A percentile compares a stretch with the other conserved stretches of the same genome.
These are phyloP conservation scores for Lumbricus terrestris DNA, from an alignment of 2,888 invertebrate species.

Conservation along the genomic window DNA sequence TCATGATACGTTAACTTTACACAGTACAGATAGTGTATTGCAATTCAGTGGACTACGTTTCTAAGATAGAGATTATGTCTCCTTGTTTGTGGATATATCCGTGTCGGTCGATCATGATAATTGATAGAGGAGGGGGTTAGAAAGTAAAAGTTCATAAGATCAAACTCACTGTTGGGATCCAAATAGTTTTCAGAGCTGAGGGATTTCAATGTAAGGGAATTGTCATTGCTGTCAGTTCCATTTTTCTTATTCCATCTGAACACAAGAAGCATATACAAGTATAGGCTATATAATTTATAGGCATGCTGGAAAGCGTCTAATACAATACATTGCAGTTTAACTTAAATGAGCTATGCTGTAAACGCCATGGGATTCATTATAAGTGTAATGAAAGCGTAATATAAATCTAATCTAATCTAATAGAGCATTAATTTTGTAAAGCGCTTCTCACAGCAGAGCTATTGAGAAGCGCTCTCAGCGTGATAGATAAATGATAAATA, in stretches of 20 bases:
- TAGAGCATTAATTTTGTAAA: too few relatives aligned
- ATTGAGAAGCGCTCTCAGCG: too few relatives aligned
- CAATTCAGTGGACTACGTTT: neutral
- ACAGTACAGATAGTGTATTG: neutral
- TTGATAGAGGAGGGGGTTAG: neutral
- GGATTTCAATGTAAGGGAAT: neutral
- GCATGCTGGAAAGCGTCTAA: too few relatives aligned
- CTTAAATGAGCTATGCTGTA: neutral
- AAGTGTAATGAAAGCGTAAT: neutral
- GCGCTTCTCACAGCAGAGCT: too few relatives aligned
- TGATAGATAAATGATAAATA: too few relatives aligned
- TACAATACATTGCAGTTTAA: too few relatives aligned
- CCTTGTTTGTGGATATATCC: neutral
- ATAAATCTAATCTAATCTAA: too few relatives aligned
- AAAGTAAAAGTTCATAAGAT: neutral
- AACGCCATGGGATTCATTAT: neutral
- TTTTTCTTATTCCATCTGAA: neutral
- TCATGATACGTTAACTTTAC: neutral
- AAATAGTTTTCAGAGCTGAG: neutral
- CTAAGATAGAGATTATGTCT: too few relatives aligned
- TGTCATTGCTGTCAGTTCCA: neutral
- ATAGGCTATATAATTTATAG: too few relatives aligned
- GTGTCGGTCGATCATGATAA: neutral
- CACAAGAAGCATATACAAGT: neutral
- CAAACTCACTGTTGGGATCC: neutral